Percentiles rank a stretch among this genome's conserved stretches.
phyloP scores from a whole-genome alignment of 2,888 invertebrate species.

The Beris morrisii region DNA sequence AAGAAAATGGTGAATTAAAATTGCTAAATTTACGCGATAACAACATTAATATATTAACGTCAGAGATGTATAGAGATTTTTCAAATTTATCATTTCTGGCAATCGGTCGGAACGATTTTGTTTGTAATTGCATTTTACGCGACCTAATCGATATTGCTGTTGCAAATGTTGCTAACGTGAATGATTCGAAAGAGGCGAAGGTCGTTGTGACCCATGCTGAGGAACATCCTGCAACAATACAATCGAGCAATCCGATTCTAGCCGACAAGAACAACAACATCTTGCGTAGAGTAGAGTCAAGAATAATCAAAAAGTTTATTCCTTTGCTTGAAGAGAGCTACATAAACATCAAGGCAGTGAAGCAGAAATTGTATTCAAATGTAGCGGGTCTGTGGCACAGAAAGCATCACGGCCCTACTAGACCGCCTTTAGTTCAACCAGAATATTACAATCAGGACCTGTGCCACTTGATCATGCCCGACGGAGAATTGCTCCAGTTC shows the following conservation, averaged over 20 bases:
- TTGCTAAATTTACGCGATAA: slow-evolving; percentile 59
- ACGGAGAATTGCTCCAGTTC: slow-evolving; percentile 34
- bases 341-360: not conserved
- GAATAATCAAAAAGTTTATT: slow-evolving; percentile 13
- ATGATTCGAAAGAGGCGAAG: not conserved
- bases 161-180: slow-evolving; percentile 41
- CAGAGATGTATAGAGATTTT: slow-evolving; percentile 62
- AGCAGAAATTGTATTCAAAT: not conserved
- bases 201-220: not conserved
- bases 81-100: slow-evolving; percentile 57
- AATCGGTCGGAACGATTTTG: slow-evolving; percentile 61
- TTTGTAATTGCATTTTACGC: slow-evolving; percentile 62
- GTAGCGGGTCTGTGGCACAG: not conserved
- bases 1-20: slow-evolving; percentile 53
- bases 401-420: not conserved
- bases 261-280: not conserved
- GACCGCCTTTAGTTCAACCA: not conserved
- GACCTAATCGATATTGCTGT: slow-evolving; percentile 58
- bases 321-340: slow-evolving; percentile 15
- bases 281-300: not conserved
- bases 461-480: slow-evolving; percentile 11
- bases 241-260: too few relatives aligned
- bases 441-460: not conserved
- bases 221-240: not conserved
- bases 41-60: slow-evolving; percentile 61